These are phyloP conservation scores for Gymnocypris eckloni DNA, from an alignment of 2,797 vertebrate species.

Conservation along the genomic window DNA sequence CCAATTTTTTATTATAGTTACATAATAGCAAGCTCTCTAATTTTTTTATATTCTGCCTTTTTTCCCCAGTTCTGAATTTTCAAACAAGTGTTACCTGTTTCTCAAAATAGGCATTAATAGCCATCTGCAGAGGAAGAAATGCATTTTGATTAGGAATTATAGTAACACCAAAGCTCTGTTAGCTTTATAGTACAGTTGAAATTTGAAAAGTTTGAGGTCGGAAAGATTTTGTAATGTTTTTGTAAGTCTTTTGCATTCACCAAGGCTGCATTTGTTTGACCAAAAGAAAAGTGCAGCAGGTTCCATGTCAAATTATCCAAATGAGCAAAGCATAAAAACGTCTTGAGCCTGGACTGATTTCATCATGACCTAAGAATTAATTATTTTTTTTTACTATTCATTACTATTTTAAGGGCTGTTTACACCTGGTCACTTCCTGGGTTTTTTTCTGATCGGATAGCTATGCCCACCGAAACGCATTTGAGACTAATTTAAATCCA, in stretches of 20 bases:
- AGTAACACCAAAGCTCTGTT: neutral
- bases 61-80: neutral
- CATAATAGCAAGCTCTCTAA: neutral
- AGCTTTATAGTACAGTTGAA: neutral
- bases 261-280: neutral
- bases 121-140: neutral
- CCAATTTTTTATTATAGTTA: neutral
- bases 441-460: too few species aligned
- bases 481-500: too few species aligned
- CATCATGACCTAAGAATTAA: neutral
- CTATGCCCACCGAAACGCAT: too few species aligned
- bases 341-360: neutral
- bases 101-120: neutral
- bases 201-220: neutral
- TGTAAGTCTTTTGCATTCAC: neutral
- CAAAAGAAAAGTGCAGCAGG: neutral
- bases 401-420: too few species aligned
- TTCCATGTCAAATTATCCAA: neutral
- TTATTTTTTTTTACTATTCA: too few species aligned
- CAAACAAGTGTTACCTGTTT: neutral
- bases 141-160: neutral
- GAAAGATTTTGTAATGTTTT: neutral
- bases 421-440: too few species aligned
- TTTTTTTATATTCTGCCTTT: neutral
- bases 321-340: neutral